These are phyloP conservation scores for Hemichromis elongatus DNA, from an alignment of 2,113 vertebrate genomes.

Conservation along the genomic window DNA sequence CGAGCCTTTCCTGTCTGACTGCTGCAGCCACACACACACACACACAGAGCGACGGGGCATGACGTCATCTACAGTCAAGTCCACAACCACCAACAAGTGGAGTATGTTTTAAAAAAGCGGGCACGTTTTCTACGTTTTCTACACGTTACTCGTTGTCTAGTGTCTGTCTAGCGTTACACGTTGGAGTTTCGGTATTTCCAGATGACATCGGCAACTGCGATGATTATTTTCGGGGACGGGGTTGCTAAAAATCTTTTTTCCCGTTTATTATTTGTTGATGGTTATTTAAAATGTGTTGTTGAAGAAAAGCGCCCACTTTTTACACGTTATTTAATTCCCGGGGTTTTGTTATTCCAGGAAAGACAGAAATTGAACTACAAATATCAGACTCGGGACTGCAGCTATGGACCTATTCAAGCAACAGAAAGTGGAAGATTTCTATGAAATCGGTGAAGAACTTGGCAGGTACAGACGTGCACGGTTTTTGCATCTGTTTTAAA, in stretches of 20 bases:
- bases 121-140: neutral
- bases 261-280: neutral
- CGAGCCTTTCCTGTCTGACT: neutral
- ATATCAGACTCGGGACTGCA: slow-evolving; percentile 62
- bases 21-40: neutral
- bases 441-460: slow-evolving; percentile 87
- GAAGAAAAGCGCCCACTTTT: neutral
- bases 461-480: slow-evolving; percentile 79
- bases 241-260: neutral
- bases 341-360: fast-evolving
- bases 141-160: neutral
- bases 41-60: neutral
- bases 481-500: neutral
- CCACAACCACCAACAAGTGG: neutral
- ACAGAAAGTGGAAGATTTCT: slow-evolving; percentile 88
- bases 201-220: neutral
- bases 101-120: neutral
- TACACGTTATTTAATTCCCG: neutral
- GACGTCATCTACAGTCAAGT: no score
- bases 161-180: neutral
- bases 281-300: fast-evolving
- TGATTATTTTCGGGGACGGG: neutral
- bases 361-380: neutral
- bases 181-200: neutral
- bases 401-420: slow-evolving; percentile 89